Base-by-base conservation (phyloP, 1,140 invertebrate species). In the Calephelis nemesis region DNA sequence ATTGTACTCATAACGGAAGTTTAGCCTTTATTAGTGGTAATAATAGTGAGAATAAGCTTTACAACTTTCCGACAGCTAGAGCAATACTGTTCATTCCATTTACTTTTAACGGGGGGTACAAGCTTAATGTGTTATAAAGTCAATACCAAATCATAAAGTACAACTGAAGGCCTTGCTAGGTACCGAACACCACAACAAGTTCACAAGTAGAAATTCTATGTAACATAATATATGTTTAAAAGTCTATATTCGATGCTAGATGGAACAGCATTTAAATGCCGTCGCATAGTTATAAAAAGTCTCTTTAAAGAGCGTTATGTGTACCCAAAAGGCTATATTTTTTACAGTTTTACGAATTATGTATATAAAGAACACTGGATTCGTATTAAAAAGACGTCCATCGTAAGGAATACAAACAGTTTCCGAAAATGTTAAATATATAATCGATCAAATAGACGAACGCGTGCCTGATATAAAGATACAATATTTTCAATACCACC, bases 291-390 rank as follows among this genome's bases (percentile, higher is more conserved):
- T 84, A 81, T 84, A 68, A 76, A 85, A 72, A 71, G 50, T 45
- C 50, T 82, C 78, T 82, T 52, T 75, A 71, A 74, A 73, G 83
- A 76, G 72, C 76, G 74, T 72, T 72, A 74, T 81, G 81, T 83
- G 80, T 88, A 86, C 77, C 82, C 81, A 80, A 84, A 82, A 85
- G 77, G 81, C 79, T 84, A 84, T 90, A 90, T 90, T 90, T 90
- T 90, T 90, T 88, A 84, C 85, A 87, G 82, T 82, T 90, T 86
- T 90, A 90, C 79, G 80, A 83, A 81, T 78, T 76, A 77, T 79
- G 82, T 69, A 72, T 81, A 77, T 76, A 74, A 84, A 73, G 70
- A 78, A 76, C 75, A 76, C 71, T 82, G 77, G 73, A 82, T 72
- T 81, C 82, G 78, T 78, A 79, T 76, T 74, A 71, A 75, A 67